Evolutionary conservation across 1,140 invertebrate genomes (phyloP).

Genomic region (Berghia stephanieae): DNA sequence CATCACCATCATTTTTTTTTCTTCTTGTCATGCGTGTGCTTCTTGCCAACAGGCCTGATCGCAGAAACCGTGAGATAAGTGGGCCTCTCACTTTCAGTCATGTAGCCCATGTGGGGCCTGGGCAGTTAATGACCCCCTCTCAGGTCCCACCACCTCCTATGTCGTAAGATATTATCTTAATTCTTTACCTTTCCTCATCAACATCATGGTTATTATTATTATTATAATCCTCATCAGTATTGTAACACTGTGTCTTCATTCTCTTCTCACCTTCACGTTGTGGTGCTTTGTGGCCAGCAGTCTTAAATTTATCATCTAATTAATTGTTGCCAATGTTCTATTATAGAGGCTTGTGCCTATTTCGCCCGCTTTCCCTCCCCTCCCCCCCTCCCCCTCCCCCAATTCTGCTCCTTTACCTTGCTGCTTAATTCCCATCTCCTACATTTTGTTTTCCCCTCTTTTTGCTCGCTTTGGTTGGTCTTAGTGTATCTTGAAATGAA

Average conservation of each 20-base stretch:
- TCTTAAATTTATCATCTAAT: too few species aligned
- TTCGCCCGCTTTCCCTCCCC: conserved; percentile 14
- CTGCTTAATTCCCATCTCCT: neutral
- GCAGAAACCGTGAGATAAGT: conserved; percentile 94
- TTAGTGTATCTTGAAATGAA: too few species aligned
- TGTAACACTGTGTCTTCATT: too few species aligned
- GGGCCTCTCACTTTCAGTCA: conserved; percentile 98
- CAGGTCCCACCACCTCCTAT: conserved; percentile 36
- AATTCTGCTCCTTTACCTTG: neutral
- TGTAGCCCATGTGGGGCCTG: conserved; percentile 98
- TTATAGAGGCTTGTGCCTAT: too few species aligned
- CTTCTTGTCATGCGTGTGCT: conserved; percentile 27
- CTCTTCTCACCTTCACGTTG: too few species aligned
- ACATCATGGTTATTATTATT: neutral
- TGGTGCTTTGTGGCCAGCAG: too few species aligned
- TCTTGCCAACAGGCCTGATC: conserved; percentile 78
- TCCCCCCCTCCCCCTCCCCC: neutral
- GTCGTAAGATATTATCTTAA: too few species aligned
- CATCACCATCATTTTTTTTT: conserved; percentile 7
- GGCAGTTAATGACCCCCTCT: conserved; percentile 75
- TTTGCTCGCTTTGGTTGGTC: too few species aligned
- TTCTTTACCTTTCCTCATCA: too few species aligned
- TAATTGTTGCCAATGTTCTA: too few species aligned
- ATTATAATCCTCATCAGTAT: conserved; percentile 10
- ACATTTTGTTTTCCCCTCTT: too few species aligned